Evolutionary conservation across 2,888 invertebrate genomes (phyloP), one percentile per base, ranked within the genome.

Genomic region (Drosophila cracens): DNA sequence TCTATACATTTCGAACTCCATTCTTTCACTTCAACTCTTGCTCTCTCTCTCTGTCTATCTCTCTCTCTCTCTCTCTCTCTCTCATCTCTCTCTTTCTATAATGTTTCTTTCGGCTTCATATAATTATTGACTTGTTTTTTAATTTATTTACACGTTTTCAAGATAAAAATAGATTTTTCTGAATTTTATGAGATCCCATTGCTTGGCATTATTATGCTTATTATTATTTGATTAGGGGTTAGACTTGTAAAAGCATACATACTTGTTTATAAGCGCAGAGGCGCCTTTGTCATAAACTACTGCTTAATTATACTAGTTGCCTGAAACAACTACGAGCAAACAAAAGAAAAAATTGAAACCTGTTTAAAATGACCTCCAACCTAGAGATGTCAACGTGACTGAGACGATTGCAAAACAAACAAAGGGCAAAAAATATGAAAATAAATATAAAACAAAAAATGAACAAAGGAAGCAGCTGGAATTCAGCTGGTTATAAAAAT

Each of bases 341-440:
- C 21, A 21, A 31, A 59, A 40, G 52, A 54, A 77, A 75, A 68
- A 78, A 82, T 79, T 69, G 64, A 79, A 79, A 79, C 79, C 82
- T 79, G 79, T 79, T 79, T 73, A 51, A 74, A 69, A 69, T 79
- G 82, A 79, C 79, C 82, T 69, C 62, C 62, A 38, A 43, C 10
- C 49, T 79, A 79, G 82, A 54, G 82, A 79, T 60, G 78, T 8
- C 21, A 18, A 21, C 27, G 33, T 76, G 48, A 33, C 8, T n/a
- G 3, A 51, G 29, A 46, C 61, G 63, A 51, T 36, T 69, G n/a
- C n/a, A 6, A n/a, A 36, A 33, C 11, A n/a, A 34, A 10, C 21
- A 51, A 40, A 40, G 46, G 29, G 29, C 27, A 31, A 34, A 21
- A 16, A 31, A 58, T 27, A 31, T n/a, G 0, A 25, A 31, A 36